Conservation (phyloP, 2,888 invertebrate species). For the Ethmia dodecea region DNA sequence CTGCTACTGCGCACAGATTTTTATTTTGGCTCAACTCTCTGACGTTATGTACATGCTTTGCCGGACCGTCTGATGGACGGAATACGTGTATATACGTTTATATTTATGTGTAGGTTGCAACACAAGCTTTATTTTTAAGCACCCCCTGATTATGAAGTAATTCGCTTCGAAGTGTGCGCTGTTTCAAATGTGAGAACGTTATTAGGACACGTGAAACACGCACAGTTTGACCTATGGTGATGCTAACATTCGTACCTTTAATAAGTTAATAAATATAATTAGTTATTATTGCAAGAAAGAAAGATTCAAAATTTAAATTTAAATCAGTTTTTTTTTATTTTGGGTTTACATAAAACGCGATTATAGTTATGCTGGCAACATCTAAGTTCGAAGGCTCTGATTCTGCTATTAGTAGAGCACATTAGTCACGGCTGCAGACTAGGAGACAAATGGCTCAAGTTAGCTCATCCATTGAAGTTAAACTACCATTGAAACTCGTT, state of each 20-base stretch:
- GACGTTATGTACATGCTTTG: slow-evolving; percentile 24
- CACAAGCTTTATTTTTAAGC: slow-evolving; percentile 33
- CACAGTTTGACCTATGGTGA: slow-evolving; percentile 3
- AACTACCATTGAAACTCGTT: slow-evolving; percentile 3
- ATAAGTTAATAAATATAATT: no score
- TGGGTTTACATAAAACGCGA: background rate
- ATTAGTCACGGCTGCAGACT: slow-evolving; percentile 16
- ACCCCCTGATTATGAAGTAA: slow-evolving; percentile 17
- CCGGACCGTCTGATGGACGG: slow-evolving; percentile 14
- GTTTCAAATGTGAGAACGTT: slow-evolving; percentile 7
- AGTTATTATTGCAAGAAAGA: background rate
- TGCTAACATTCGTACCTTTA: no score
- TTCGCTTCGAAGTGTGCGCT: slow-evolving; percentile 22
- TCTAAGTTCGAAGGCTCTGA: slow-evolving; percentile 5
- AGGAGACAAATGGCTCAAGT: slow-evolving; percentile 18
- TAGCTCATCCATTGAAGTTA: slow-evolving; percentile 1
- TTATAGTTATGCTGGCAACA: slow-evolving; percentile 2
- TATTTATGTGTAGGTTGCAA: slow-evolving; percentile 25
- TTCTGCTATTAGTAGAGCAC: slow-evolving; percentile 14
- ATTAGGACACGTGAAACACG: background rate
- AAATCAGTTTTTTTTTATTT: background rate
- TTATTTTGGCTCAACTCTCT: slow-evolving; percentile 22
- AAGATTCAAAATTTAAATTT: background rate
- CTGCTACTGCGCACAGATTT: slow-evolving; percentile 13
- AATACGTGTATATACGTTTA: slow-evolving; percentile 26